Evolutionary conservation across 2,888 invertebrate genomes (phyloP).

Genomic region (Melinopterus prodromus): DNA sequence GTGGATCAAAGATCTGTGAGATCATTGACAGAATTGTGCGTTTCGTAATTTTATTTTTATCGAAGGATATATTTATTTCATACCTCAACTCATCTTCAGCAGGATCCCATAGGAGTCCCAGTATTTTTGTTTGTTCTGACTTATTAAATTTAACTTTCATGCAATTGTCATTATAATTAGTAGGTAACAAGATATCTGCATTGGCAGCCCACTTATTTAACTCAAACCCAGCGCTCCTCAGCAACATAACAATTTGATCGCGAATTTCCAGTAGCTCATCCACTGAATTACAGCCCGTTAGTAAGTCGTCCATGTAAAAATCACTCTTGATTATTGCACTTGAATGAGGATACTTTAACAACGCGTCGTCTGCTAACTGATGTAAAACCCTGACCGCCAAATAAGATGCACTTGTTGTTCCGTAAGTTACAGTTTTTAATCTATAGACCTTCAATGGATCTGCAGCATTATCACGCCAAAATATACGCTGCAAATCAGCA

Average conservation of each 20-base stretch:
- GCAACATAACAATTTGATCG: constrained; percentile 21
- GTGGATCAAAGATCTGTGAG: too few relatives aligned
- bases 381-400: constrained; percentile 44
- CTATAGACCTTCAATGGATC: constrained; percentile 39
- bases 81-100: not conserved
- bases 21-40: too few relatives aligned
- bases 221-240: constrained; percentile 32
- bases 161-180: not conserved
- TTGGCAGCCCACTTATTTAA: constrained; percentile 32
- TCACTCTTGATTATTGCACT: constrained; percentile 29
- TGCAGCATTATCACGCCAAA: constrained; percentile 42
- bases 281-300: constrained; percentile 34
- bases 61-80: too few relatives aligned
- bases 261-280: constrained; percentile 5
- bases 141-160: not conserved
- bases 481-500: constrained; percentile 44
- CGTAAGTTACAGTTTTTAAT: constrained; percentile 46
- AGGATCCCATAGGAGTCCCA: not conserved
- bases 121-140: not conserved
- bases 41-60: too few relatives aligned
- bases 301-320: constrained; percentile 40
- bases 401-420: constrained; percentile 43
- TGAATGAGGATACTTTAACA: constrained; percentile 39
- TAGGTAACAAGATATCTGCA: not conserved
- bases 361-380: constrained; percentile 39